These are phyloP conservation scores for Serrognathus titanus DNA, from an alignment of 2,888 invertebrate species.

Conservation along the genomic window DNA sequence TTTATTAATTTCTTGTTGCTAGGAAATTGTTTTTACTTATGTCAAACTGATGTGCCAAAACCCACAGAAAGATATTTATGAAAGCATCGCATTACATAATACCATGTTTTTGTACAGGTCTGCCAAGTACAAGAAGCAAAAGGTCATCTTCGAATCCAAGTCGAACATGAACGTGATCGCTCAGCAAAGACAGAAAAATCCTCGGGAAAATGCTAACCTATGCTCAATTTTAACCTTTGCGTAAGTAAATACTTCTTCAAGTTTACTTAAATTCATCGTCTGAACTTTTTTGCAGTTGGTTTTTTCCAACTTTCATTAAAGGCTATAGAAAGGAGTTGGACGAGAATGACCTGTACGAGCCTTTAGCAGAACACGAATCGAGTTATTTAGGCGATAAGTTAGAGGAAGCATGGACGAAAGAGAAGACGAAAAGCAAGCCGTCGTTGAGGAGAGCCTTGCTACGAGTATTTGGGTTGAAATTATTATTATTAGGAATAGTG, in stretches of 20 bases:
- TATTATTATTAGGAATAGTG: constrained; percentile 26
- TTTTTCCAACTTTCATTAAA: constrained; percentile 48
- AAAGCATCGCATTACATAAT: no score
- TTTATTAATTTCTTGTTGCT: no score
- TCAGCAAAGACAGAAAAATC: constrained; percentile 12
- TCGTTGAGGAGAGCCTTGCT: constrained; percentile 33
- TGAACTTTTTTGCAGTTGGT: constrained; percentile 47
- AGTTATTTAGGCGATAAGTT: constrained; percentile 58
- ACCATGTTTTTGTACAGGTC: constrained; percentile 7
- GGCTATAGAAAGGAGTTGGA: constrained; percentile 50
- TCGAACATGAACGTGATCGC: constrained; percentile 9
- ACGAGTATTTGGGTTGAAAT: constrained; percentile 32
- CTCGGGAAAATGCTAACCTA: constrained; percentile 19
- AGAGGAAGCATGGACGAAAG: constrained; percentile 50
- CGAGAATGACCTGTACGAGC: constrained; percentile 50
- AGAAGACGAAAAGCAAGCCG: constrained; percentile 22
- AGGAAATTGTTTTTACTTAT: no score
- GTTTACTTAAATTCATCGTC: not conserved
- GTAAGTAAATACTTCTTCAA: constrained; percentile 12
- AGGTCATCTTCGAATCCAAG: not conserved
- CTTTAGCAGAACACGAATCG: constrained; percentile 59
- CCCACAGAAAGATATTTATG: no score
- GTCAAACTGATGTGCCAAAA: no score
- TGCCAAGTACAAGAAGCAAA: not conserved
- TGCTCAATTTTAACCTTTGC: constrained; percentile 22